Evolutionary conservation across 2,113 vertebrate species (phyloP).

Genomic region (Myxocyprinus asiaticus): DNA sequence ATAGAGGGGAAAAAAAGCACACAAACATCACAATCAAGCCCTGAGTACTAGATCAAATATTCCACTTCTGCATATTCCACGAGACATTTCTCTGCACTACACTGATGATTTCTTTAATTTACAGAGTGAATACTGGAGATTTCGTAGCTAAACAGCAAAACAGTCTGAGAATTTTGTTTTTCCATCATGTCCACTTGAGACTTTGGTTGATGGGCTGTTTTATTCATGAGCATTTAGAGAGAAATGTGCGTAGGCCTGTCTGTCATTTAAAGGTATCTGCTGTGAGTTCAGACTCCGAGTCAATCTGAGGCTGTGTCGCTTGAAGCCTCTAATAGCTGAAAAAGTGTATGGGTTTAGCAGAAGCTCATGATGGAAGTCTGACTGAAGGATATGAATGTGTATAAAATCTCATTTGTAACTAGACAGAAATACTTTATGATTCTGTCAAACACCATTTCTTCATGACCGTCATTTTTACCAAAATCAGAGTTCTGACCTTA

Average conservation of each 20-base stretch:
- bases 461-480: background rate
- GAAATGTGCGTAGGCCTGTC: constrained; percentile 26
- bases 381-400: background rate
- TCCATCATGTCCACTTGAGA: constrained; percentile 44
- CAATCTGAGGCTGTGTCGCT: constrained; percentile 8
- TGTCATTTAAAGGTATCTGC: constrained; percentile 25
- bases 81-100: background rate
- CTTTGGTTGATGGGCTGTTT: constrained; percentile 43
- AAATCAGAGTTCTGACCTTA: background rate
- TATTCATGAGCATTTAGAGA: constrained; percentile 47
- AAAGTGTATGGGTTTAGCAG: background rate
- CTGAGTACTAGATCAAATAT: constrained; percentile 40
- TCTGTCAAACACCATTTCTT: background rate
- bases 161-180: constrained; percentile 43
- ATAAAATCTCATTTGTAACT: background rate
- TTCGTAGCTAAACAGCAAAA: constrained; percentile 28
- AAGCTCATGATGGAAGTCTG: background rate
- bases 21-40: constrained; percentile 21
- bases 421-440: background rate
- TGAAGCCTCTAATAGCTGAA: constrained; percentile 2
- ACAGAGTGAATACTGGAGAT: constrained; percentile 46
- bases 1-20: background rate
- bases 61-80: constrained; percentile 28
- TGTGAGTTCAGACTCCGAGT: background rate
- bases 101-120: constrained; percentile 49